These are phyloP conservation scores for Oryzias woworae DNA, from an alignment of 2,113 vertebrate genomes.

Conservation along the genomic window DNA sequence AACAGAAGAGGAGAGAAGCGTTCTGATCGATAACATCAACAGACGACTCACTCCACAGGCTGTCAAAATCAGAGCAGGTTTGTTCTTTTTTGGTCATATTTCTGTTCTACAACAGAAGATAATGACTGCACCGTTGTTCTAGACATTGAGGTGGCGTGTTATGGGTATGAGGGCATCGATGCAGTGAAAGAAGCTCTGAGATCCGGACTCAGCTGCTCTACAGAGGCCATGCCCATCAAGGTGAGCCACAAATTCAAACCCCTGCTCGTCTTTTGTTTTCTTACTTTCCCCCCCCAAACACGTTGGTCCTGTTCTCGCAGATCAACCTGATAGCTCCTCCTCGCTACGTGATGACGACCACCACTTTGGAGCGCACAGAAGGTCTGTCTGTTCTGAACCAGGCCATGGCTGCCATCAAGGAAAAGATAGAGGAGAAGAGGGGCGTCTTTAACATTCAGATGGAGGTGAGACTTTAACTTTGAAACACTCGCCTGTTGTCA, in stretches of 20 bases:
- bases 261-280: background rate
- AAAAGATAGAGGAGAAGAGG: constrained; percentile 97
- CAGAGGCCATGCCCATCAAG: constrained; percentile 97
- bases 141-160: constrained; percentile 99
- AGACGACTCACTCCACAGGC: constrained; percentile 96
- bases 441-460: constrained; percentile 98
- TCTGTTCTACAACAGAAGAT: background rate
- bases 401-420: constrained; percentile 98
- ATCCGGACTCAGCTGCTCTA: constrained; percentile 93
- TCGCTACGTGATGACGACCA: constrained; percentile 98
- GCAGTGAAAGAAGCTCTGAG: constrained; percentile 96
- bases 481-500: background rate
- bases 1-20: constrained; percentile 89
- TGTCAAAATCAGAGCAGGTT: constrained; percentile 96
- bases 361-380: constrained; percentile 96
- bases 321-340: constrained; percentile 98
- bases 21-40: constrained; percentile 97
- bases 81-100: background rate
- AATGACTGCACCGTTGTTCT: background rate
- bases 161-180: constrained; percentile 97
- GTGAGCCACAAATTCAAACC: constrained; percentile 54
- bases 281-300: background rate
- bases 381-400: constrained; percentile 96
- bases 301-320: constrained; percentile 56
- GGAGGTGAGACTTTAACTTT: constrained; percentile 79